Percentiles rank a stretch among this genome's conserved stretches.
Conservation (phyloP, 2,113 vertebrate species). For the Reinhardtius hippoglossoides region DNA sequence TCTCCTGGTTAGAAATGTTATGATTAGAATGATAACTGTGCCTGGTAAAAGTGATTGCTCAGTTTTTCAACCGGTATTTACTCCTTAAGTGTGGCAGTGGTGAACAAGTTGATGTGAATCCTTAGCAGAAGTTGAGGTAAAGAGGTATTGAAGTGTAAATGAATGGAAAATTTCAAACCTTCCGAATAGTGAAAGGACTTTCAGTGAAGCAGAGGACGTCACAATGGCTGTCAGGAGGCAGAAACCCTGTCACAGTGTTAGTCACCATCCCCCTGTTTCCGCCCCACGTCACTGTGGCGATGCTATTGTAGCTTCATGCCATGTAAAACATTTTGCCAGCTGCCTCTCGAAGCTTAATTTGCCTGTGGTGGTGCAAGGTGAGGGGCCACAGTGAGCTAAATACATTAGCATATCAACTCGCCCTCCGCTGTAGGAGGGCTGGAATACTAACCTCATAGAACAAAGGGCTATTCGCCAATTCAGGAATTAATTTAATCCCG, state of each 20-base stretch:
- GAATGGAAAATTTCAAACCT: neutral
- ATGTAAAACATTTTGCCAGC: slow-evolving; percentile 40
- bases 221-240: slow-evolving; percentile 18
- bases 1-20: no score
- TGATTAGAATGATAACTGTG: no score
- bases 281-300: neutral
- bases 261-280: neutral
- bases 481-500: slow-evolving; percentile 60
- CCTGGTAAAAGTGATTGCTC: no score
- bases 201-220: neutral
- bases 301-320: slow-evolving; percentile 33
- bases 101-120: neutral
- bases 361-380: slow-evolving; percentile 55
- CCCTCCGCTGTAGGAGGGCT: slow-evolving; percentile 35
- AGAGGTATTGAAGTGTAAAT: neutral
- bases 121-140: neutral
- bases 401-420: slow-evolving; percentile 67
- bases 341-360: slow-evolving; percentile 44
- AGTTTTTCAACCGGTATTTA: no score
- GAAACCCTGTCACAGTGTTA: neutral
- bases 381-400: slow-evolving; percentile 48
- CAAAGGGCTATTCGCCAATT: slow-evolving; percentile 67
- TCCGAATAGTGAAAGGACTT: neutral
- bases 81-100: neutral
- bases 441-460: slow-evolving; percentile 68